These are phyloP conservation scores for Formicarius rufipectus DNA, from an alignment of 2,113 vertebrate genomes.

Conservation along the genomic window DNA sequence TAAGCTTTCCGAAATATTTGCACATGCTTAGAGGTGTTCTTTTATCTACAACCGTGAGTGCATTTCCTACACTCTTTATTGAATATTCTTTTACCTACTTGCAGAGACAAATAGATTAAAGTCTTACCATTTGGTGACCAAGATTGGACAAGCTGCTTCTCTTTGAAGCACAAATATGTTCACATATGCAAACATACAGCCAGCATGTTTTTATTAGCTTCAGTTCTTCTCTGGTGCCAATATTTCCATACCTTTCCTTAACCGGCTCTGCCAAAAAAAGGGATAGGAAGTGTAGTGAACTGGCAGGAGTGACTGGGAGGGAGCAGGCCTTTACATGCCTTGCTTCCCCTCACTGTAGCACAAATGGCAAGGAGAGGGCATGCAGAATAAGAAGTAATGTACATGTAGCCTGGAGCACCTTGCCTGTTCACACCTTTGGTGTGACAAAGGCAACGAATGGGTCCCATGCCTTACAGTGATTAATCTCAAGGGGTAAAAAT, in stretches of 20 bases:
- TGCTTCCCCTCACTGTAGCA: slow-evolving; percentile 1
- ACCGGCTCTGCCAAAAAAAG: slow-evolving; percentile 17
- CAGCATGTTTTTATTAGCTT: slow-evolving; percentile 28
- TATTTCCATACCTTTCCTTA: slow-evolving; percentile 21
- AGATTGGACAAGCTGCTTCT: slow-evolving; percentile 2
- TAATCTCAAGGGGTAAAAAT: slow-evolving; percentile 19
- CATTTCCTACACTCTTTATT: slow-evolving; percentile 20
- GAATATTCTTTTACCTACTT: slow-evolving; percentile 24
- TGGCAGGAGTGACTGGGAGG: slow-evolving; percentile 25
- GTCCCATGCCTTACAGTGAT: background rate
- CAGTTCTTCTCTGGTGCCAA: slow-evolving; percentile 15
- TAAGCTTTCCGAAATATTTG: background rate
- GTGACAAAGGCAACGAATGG: background rate
- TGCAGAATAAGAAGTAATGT: background rate
- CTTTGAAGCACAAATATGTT: background rate
- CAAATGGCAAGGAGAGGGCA: background rate
- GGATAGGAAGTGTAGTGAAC: background rate
- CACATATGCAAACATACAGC: background rate
- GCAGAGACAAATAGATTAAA: slow-evolving; percentile 27
- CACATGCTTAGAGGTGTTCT: slow-evolving; percentile 43
- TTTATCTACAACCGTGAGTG: slow-evolving; percentile 7
- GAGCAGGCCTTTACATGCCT: slow-evolving; percentile 44
- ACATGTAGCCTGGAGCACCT: background rate
- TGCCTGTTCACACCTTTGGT: background rate
- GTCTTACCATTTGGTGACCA: slow-evolving; percentile 11